Base-by-base conservation (phyloP, 1,140 invertebrate species). In the Doryteuthis pealeii region DNA sequence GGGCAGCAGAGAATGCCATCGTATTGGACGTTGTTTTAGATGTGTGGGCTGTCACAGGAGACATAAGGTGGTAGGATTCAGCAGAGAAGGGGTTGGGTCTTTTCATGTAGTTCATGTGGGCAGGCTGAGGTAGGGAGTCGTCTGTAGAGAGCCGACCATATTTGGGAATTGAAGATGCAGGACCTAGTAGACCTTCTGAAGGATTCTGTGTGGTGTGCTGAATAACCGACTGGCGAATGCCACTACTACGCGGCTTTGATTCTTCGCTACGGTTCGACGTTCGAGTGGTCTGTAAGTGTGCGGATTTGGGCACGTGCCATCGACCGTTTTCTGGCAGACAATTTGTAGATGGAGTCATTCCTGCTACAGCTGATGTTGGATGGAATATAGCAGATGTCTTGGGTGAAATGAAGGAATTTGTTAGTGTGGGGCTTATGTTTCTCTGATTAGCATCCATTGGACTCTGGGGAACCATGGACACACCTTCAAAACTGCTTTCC, bases 41-140 rank as follows among this genome's bases (percentile, higher is more conserved):
- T n/a, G 26, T 62, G 54, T 62, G 54, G 18, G 54, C 54, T 62
- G 54, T 62, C 2, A 62, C 26, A 14, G 54, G 54, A 6, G 54
- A 22, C 54, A 62, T 62, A 15, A 62, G 54, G 54, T 62, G 18
- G 26, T 62, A 62, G 10, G 54, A 62, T 14, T 28, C 18, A 28
- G 18, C 26, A 62, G 54, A 62, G 26, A n/a, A 62, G 54, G 54
- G 18, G 18, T 28, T 22, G 26, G 54, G 22, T 22, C 54, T 62
- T 62, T 62, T 62, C 54, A 22, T 62, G 26, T 62, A 28, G 54
- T 62, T 62, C 22, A 28, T 62, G 18, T 62, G 54, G 26, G 54
- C 54, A 62, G 54, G 54, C 54, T 15, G 54, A 62, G 54, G 54
- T 62, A 62, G 18, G 26, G 54, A 62, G 54, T 62, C 54, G 6